Evolutionary conservation across 2,797 vertebrate species (phyloP), one percentile per base, ranked within the genome.

Genomic region (Antennarius maculatus): DNA sequence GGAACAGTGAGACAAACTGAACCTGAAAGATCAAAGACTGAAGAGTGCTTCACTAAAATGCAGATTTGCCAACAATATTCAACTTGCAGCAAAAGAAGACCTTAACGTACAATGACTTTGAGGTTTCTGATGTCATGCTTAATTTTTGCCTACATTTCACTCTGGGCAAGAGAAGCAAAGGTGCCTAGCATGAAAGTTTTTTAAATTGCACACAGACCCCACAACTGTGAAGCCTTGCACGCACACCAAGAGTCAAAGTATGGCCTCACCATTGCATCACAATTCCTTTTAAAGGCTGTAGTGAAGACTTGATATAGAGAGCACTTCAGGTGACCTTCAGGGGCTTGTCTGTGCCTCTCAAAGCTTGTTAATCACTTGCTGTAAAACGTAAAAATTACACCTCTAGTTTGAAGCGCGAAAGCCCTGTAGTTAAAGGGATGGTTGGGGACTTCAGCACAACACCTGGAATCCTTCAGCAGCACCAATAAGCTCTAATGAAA

Each of bases 381-480:
- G 34, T 85, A 83, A 87, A 87, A 86, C 78, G 23, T 66, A 75
- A 65, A 82, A 86, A 86, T 47, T 70, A 79, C 87, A 84, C 66
- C 81, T 88, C 61, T 54, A 39, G 68, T 77, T 79, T 71, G 37
- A 74, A 72, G 82, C 16, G 77, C 63, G 28, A 11, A 27, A 53
- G 58, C 62, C 71, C 77, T 84, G 67, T 78, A 82, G 75, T 88
- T 84, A 89, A 82, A 82, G 67, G 70, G 79, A 69, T 49, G 15
- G 70, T 65, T 69, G 52, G 80, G 71, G 71, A 57, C 74, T 73
- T 87, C 83, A 87, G 77, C 64, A 69, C 54, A 85, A 91, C 92
- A 94, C 90, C 91, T 92, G 91, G 91, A 91, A 86, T 84, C 87
- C 80, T 84, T 92, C 91, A 91, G 79, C 80, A 64, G 80, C 76